Percentiles rank a stretch among this genome's conserved stretches.
Conservation (phyloP, 2,888 invertebrate species). For the Osedax frankpressi region DNA sequence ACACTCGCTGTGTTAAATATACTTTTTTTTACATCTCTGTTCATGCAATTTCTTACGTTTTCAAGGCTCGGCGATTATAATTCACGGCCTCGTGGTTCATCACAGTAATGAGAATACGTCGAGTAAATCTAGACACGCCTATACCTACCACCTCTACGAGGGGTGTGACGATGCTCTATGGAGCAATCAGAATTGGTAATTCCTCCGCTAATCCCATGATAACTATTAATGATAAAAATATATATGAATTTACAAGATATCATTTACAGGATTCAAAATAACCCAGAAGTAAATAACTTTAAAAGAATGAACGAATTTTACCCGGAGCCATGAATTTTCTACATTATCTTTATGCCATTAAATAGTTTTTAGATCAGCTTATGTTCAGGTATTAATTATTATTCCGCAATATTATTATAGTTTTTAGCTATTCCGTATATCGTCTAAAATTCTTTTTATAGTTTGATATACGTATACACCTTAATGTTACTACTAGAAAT, state of each 20-base stretch:
- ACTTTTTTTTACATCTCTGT: background rate
- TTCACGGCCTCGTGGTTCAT: conserved; percentile 86
- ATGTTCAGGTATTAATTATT: no score
- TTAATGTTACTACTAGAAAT: no score
- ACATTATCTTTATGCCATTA: no score
- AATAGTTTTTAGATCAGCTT: no score
- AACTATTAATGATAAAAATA: no score
- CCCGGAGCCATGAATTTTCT: background rate
- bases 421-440: no score
- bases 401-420: no score
- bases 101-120: conserved; percentile 77
- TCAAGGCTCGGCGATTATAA: conserved; percentile 53
- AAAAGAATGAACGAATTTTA: background rate
- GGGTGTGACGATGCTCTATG: conserved; percentile 56
- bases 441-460: no score
- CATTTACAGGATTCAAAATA: background rate
- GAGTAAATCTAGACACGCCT: conserved; percentile 70
- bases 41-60: background rate
- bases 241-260: no score
- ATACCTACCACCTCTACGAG: conserved; percentile 87
- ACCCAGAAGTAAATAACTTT: background rate
- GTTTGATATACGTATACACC: no score
- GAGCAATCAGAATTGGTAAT: conserved; percentile 33
- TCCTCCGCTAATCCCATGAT: no score
- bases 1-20: background rate